A percentile compares a stretch with the other conserved stretches of the same genome.
Evolutionary conservation across 2,888 invertebrate genomes (phyloP).

Genomic region (Ennomos quercinarius): DNA sequence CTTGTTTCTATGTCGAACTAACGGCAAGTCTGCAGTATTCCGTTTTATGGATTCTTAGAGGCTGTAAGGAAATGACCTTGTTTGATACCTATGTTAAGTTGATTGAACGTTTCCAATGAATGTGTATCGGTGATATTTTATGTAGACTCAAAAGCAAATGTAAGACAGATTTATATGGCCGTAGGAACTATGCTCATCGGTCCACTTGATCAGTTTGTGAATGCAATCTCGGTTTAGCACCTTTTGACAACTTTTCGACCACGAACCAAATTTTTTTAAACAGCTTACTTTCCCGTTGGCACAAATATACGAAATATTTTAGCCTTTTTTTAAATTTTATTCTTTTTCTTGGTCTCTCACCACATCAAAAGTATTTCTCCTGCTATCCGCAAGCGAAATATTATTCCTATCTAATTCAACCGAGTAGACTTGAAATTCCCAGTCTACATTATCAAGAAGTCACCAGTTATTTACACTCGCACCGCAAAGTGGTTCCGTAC

Average conservation of each 20-base stretch:
- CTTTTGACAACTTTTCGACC: no score
- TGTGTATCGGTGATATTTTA: no score
- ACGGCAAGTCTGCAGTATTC: conserved; percentile 20
- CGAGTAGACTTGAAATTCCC: conserved; percentile 30
- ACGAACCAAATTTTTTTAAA: no score
- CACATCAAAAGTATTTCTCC: neutral
- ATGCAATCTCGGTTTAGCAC: no score
- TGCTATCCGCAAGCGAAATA: neutral
- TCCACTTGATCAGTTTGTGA: no score
- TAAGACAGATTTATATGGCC: no score
- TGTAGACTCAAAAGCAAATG: no score
- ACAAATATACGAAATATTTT: no score
- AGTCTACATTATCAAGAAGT: conserved; percentile 48
- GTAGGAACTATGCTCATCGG: no score
- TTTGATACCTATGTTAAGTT: conserved; percentile 24
- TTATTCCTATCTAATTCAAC: conserved; percentile 1
- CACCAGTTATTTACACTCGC: conserved; percentile 55
- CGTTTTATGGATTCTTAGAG: conserved; percentile 15
- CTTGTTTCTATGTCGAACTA: conserved; percentile 20
- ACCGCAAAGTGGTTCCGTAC: conserved; percentile 58
- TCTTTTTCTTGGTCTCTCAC: no score
- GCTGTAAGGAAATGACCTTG: conserved; percentile 22
- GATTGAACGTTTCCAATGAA: conserved; percentile 5
- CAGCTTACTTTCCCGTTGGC: no score
- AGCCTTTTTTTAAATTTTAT: no score